Evolutionary conservation across 2,888 invertebrate species (phyloP).

Genomic region (Apamea crenata): DNA sequence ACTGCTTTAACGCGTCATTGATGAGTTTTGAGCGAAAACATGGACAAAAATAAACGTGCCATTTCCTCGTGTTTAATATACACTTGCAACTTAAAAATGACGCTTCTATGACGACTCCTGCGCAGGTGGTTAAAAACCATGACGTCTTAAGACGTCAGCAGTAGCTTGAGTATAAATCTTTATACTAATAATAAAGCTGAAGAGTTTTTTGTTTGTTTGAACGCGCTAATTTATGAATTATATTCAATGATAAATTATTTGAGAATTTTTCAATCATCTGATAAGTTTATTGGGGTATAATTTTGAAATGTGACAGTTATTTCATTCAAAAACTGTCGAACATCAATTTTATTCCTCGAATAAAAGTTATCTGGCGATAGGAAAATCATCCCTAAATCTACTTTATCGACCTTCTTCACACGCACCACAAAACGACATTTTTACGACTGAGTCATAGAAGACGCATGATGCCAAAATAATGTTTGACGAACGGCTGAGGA

Average conservation of each 20-base stretch:
- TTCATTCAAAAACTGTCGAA: too few relatives aligned
- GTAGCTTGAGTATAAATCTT: not conserved
- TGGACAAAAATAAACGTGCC: rapidly evolving
- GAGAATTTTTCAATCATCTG: too few relatives aligned
- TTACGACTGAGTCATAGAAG: conserved; percentile 16
- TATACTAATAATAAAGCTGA: not conserved
- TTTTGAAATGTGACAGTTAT: too few relatives aligned
- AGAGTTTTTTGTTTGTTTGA: not conserved
- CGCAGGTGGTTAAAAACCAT: not conserved
- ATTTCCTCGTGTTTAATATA: not conserved
- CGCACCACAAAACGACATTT: not conserved
- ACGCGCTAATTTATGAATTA: not conserved
- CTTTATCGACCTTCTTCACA: not conserved
- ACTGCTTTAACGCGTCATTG: not conserved
- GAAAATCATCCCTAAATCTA: not conserved
- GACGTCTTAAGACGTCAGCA: not conserved
- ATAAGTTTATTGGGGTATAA: too few relatives aligned
- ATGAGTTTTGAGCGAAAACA: not conserved
- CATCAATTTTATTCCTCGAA: too few relatives aligned
- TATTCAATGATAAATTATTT: not conserved
- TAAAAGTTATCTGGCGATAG: too few relatives aligned
- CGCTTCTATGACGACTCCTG: not conserved
- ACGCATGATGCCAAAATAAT: not conserved
- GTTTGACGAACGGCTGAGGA: not conserved
- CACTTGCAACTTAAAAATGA: not conserved